Conservation (phyloP, 2,113 vertebrate genomes). For the Sporophila hypoxantha region DNA sequence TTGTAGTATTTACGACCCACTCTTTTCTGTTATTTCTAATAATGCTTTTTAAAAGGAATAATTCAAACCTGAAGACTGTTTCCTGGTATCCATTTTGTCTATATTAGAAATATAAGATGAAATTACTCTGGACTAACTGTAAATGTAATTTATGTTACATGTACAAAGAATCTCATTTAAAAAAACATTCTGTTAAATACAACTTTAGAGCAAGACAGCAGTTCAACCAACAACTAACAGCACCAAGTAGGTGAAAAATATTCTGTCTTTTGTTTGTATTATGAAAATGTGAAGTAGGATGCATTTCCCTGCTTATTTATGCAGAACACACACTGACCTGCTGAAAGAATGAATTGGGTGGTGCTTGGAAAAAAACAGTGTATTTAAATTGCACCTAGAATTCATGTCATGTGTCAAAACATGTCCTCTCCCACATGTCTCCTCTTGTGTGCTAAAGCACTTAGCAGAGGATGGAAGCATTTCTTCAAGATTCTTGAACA, state of each 20-base stretch:
- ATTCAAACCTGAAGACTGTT: neutral
- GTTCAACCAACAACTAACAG: neutral
- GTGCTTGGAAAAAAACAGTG: neutral
- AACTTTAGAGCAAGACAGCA: neutral
- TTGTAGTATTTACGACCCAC: conserved; percentile 19
- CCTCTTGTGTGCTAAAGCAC: neutral
- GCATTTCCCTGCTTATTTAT: neutral
- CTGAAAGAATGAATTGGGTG: neutral
- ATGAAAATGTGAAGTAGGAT: neutral
- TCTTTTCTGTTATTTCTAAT: conserved; percentile 1
- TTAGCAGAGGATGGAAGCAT: neutral
- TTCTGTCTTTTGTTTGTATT: neutral
- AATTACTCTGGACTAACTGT: neutral
- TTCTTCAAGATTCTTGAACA: neutral
- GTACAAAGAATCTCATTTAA: neutral
- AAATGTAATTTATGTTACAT: neutral
- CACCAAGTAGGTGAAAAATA: neutral
- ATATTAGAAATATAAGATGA: neutral
- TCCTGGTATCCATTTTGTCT: neutral
- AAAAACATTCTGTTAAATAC: neutral
- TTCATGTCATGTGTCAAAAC: neutral
- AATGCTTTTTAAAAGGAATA: neutral
- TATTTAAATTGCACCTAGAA: neutral
- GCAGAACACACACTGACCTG: neutral
- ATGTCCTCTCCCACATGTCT: neutral